Percentiles rank a stretch among this genome's conserved stretches.
These are phyloP conservation scores for Hylaeus volcanicus DNA, from an alignment of 1,140 invertebrate genomes.

Conservation along the genomic window DNA sequence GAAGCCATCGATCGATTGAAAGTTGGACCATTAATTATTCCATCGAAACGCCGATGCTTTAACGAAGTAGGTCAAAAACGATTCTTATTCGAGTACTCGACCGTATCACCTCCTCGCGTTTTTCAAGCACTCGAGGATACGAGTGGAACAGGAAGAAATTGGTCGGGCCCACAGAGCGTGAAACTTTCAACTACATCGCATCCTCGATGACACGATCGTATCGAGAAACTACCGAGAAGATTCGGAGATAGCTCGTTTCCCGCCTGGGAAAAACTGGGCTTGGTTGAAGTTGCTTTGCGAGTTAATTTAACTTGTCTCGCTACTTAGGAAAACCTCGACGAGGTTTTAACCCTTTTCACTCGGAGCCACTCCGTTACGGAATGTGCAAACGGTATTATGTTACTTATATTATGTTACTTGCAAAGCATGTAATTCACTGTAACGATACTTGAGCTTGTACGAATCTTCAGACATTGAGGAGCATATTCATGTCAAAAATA, in stretches of 20 bases:
- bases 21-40: slow-evolving; percentile 16
- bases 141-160: background rate
- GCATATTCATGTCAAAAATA: too few relatives aligned
- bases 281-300: background rate
- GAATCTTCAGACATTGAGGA: too few relatives aligned
- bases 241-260: background rate
- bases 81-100: background rate
- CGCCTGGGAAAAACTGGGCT: background rate
- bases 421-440: too few relatives aligned
- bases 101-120: too few relatives aligned
- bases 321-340: background rate
- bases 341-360: background rate
- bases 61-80: background rate
- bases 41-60: background rate
- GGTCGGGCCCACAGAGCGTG: background rate
- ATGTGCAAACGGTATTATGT: too few relatives aligned
- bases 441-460: too few relatives aligned
- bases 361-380: too few relatives aligned
- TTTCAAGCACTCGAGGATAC: background rate
- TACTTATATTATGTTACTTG: too few relatives aligned
- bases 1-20: slow-evolving; percentile 10
- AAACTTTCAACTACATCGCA: background rate
- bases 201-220: too few relatives aligned
- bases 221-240: too few relatives aligned
- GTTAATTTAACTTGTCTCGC: slow-evolving; percentile 1